Evolutionary conservation across 2,888 invertebrate genomes (phyloP), one percentile per base, ranked within the genome.

Genomic region (Microdon myrmicae): DNA sequence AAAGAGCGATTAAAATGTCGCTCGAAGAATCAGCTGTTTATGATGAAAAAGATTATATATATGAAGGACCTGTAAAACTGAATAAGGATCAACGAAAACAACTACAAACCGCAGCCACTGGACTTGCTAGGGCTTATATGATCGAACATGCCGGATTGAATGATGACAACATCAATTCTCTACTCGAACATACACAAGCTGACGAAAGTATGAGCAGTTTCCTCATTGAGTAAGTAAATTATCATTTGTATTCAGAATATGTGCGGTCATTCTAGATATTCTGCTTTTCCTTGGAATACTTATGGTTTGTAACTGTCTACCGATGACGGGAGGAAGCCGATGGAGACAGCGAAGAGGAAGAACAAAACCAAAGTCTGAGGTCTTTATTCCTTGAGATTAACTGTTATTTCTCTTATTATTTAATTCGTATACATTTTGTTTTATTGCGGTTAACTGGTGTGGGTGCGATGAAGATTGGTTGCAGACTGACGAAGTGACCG

Each of bases 101-200:
- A 60, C 69, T 77, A 55, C 78, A 84, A 69, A 60, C 74, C 61
- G 67, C 75, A 4, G 76, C 76, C 16, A 78, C 79, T 49, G 81
- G 84, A n/a, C 84, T 87, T 25, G 90, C 89, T 2, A 83, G 87
- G 73, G 82, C 84, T 23, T 91, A 89, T 68, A 90, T 91, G 83
- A 82, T 87, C 74, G 90, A 91, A 76, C 87, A 90, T 70, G 89
- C 86, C 70, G 90, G 88, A 59, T 84, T 91, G 70, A 87, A 90
- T 35, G 85, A 87, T 67, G 84, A 84, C 64, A 87, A 89, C 73
- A 88, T 92, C 59, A 79, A 82, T 20, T 80, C 83, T 69, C 82
- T 88, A 48, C 79, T 88, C 66, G 72, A 77, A 20, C 37, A 69
- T 16, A 73, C 75, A 3, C 74, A 76, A 55, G 32, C 32, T 48